Conservation (phyloP, 2,888 invertebrate genomes). For the Drosophila colorata region DNA sequence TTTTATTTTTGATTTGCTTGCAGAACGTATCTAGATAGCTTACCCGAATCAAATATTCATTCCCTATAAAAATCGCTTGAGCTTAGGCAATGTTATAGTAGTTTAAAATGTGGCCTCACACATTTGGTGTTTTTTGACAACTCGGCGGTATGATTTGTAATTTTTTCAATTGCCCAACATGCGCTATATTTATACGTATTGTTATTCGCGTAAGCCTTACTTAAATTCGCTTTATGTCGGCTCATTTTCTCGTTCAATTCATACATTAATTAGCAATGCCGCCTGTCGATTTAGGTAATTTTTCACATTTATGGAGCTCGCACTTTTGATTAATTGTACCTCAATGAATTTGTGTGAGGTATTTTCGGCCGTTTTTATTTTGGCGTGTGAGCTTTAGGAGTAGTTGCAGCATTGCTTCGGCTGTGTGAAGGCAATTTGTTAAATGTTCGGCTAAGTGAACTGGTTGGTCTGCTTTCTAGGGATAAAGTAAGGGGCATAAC, state of each 20-base stretch:
- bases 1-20: too few relatives aligned
- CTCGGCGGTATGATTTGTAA: conserved; percentile 1
- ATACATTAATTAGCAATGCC: conserved; percentile 60
- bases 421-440: conserved; percentile 38
- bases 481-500: conserved; percentile 9
- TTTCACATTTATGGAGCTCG: conserved; percentile 65
- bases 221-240: conserved; percentile 33
- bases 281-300: conserved; percentile 61
- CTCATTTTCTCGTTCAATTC: conserved; percentile 12
- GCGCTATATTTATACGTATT: not conserved
- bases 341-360: conserved; percentile 15
- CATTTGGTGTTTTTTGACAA: not conserved
- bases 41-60: too few relatives aligned
- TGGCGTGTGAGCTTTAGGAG: conserved; percentile 34
- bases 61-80: too few relatives aligned
- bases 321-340: conserved; percentile 70
- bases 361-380: conserved; percentile 17
- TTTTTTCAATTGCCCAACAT: conserved; percentile 11
- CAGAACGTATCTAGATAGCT: too few relatives aligned
- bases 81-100: too few relatives aligned
- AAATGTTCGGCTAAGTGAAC: conserved; percentile 16
- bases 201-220: conserved; percentile 37
- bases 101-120: too few relatives aligned
- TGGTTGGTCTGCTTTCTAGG: conserved; percentile 1
- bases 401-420: conserved; percentile 23